These are phyloP conservation scores for Rhadinocentrus ornatus DNA, from an alignment of 2,797 vertebrate species.

Conservation along the genomic window DNA sequence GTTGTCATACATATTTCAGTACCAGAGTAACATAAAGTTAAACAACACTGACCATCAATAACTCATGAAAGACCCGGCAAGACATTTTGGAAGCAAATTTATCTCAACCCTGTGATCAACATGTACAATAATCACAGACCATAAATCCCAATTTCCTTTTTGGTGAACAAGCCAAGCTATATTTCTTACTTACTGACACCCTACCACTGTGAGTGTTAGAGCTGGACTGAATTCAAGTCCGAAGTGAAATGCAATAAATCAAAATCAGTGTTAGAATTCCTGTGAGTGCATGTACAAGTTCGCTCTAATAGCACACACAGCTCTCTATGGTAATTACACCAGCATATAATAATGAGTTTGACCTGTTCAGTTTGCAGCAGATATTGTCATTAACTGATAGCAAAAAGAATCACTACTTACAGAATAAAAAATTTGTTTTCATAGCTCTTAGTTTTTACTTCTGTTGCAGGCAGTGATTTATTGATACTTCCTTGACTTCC, in stretches of 20 bases:
- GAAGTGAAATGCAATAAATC: slow-evolving; percentile 38
- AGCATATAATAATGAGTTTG: slow-evolving; percentile 8
- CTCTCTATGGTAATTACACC: slow-evolving; percentile 9
- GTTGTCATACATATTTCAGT: not conserved
- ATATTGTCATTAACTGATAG: slow-evolving; percentile 17
- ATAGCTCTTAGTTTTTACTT: not conserved
- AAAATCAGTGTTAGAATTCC: slow-evolving; percentile 46
- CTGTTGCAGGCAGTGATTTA: slow-evolving; percentile 16
- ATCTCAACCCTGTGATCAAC: slow-evolving; percentile 6
- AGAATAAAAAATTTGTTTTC: not conserved
- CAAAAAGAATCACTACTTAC: not conserved
- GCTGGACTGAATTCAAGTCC: slow-evolving; percentile 29
- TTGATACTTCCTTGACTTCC: slow-evolving; percentile 6
- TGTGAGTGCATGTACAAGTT: slow-evolving; percentile 29
- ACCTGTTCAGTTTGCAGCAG: not conserved
- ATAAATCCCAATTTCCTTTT: not conserved
- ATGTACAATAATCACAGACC: not conserved
- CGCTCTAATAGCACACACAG: slow-evolving; percentile 24
- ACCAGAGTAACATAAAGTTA: slow-evolving; percentile 7
- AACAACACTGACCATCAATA: slow-evolving; percentile 1
- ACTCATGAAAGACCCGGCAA: not conserved
- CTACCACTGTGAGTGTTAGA: slow-evolving; percentile 15
- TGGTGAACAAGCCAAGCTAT: not conserved
- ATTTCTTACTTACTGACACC: slow-evolving; percentile 27
- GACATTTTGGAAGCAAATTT: not conserved